Evolutionary conservation across 2,888 invertebrate species (phyloP).

Genomic region (Meta bourneti): DNA sequence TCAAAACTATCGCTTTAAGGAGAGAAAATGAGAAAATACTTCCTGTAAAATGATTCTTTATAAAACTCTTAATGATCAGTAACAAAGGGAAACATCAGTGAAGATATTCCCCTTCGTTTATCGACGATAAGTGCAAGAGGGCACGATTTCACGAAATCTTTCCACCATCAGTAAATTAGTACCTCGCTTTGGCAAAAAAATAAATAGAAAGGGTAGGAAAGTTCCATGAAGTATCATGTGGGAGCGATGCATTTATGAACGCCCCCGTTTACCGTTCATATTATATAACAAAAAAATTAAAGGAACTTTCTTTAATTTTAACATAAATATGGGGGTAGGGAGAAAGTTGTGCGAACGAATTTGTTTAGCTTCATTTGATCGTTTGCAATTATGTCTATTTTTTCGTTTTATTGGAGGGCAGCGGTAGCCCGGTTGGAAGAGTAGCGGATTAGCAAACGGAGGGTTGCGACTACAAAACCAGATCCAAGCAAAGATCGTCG

Average conservation of each 20-base stretch:
- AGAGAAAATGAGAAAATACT: not conserved
- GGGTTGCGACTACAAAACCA: too few species aligned
- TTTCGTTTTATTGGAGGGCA: too few species aligned
- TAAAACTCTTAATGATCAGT: not conserved
- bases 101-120: not conserved
- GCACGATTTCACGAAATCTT: not conserved
- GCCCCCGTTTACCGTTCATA: not conserved
- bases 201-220: not conserved
- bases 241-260: not conserved
- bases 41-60: not conserved
- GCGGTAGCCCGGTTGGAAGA: too few species aligned
- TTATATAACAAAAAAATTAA: constrained; percentile 53
- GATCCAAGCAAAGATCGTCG: too few species aligned
- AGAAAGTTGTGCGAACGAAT: not conserved
- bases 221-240: not conserved
- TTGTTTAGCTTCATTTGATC: too few species aligned
- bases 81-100: not conserved
- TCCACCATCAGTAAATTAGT: constrained; percentile 24
- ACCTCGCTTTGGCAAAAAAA: not conserved
- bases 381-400: too few species aligned
- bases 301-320: constrained; percentile 54
- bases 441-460: too few species aligned
- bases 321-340: constrained; percentile 33
- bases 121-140: not conserved
- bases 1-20: not conserved